phyloP scores from a whole-genome alignment of 2,888 invertebrate species.

The Trachelus troglodyta region DNA sequence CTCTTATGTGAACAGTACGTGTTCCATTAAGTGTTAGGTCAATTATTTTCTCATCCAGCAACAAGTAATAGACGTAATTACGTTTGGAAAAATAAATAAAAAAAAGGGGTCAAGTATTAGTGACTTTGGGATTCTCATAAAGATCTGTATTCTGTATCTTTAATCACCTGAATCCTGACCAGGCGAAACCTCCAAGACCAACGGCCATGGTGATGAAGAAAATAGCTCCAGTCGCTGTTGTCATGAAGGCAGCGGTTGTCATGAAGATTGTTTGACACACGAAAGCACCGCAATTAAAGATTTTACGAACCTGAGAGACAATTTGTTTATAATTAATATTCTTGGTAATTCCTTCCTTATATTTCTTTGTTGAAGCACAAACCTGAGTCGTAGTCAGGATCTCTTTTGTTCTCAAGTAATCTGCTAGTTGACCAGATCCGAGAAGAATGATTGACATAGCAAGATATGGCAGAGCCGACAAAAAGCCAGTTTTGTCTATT shows the following conservation, averaged over 20 bases:
- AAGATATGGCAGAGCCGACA: conserved; percentile 89
- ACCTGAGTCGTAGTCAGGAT: conserved; percentile 81
- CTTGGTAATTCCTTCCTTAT: background rate
- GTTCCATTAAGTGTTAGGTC: too few species aligned
- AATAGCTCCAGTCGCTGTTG: conserved; percentile 77
- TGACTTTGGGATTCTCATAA: too few species aligned
- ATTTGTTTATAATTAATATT: background rate
- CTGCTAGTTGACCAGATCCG: conserved; percentile 85
- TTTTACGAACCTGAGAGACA: conserved; percentile 69
- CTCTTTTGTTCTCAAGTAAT: conserved; percentile 76
- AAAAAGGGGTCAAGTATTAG: too few species aligned
- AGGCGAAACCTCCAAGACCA: conserved; percentile 91
- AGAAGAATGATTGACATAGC: conserved; percentile 87
- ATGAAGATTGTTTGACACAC: conserved; percentile 87
- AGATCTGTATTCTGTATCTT: conserved; percentile 4
- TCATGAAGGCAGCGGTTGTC: conserved; percentile 82
- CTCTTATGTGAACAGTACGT: too few species aligned
- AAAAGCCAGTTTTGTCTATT: conserved; percentile 82
- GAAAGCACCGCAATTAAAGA: conserved; percentile 82
- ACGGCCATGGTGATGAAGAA: conserved; percentile 89
- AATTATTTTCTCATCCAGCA: too few species aligned
- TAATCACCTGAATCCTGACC: conserved; percentile 87
- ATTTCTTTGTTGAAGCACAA: conserved; percentile 55
- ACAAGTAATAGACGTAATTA: too few species aligned
- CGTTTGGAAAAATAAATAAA: too few species aligned